Base-by-base conservation (phyloP, 1,140 invertebrate genomes). In the Plectrocnemia conspersa region DNA sequence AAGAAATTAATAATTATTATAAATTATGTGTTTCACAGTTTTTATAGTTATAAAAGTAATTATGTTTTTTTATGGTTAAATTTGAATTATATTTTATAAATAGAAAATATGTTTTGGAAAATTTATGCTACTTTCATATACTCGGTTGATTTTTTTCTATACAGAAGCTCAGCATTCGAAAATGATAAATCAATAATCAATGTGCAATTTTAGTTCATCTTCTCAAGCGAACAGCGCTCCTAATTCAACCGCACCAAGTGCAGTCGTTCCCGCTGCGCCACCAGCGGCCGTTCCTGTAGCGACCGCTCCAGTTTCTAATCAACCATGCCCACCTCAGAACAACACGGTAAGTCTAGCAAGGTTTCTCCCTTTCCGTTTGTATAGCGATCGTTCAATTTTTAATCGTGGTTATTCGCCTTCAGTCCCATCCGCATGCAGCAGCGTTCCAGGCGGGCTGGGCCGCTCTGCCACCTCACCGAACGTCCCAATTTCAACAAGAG, bases 401-500 rank as follows among this genome's bases (percentile, higher is more conserved):
- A 2, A 23, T 32, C 45, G 56, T 19, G 15, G 16, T 56, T 57
- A 7, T 58, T 61, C 63, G 65, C 61, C 66, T 54, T 3, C 42
- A 61, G 59, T 58, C 59, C 59, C 59, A 57, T 61, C 59, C 57
- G 59, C 59, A 57, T 61, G 59, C 55, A 38, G 50, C 25, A 50
- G 40, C 46, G 36, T 61, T 54, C 59, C 59, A 38, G 59, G 59
- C 66, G 67, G 77, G 76, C 70, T 80, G 73, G 79, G 78, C 71
- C 72, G 70, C 77, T 59, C 77, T 74, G 65, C 82, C 76, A n/a
- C 75, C 77, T 3, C 84, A 84, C 59, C 83, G 84, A 61, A 83
- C 83, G 54, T 80, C 85, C 56, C 85, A 86, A 69, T 90, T 89
- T 74, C 85, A 88, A 72, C 85, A 86, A 81, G 87, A 90, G 73